Evolutionary conservation across 2,888 invertebrate genomes (phyloP).

Genomic region (Tiliacea aurago): DNA sequence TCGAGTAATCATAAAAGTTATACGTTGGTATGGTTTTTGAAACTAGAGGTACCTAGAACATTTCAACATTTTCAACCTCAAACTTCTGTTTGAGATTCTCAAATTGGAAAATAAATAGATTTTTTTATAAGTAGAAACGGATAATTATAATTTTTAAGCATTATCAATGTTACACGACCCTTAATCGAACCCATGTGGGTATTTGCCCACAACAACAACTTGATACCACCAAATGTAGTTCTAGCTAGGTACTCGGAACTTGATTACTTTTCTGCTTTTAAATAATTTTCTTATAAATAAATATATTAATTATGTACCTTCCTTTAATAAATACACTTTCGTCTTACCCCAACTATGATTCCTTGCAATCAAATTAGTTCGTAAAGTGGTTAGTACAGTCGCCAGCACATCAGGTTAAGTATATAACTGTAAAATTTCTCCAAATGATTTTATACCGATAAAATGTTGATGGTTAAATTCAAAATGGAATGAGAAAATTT

Average conservation of each 20-base stretch:
- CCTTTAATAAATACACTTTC: no score
- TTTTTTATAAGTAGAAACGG: neutral
- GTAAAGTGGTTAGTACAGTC: neutral
- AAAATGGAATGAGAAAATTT: no score
- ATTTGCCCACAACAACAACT: neutral
- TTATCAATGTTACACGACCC: neutral
- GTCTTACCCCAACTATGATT: neutral
- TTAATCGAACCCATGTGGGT: no score
- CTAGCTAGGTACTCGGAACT: neutral
- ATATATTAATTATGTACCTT: neutral
- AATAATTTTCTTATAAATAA: neutral
- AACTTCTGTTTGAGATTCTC: neutral
- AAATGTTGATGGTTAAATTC: no score
- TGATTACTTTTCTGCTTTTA: neutral
- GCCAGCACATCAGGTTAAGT: no score
- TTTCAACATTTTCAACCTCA: neutral
- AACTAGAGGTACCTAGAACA: neutral
- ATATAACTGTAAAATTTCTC: no score
- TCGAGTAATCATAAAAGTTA: slow-evolving; percentile 39
- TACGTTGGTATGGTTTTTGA: neutral
- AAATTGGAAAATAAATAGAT: neutral
- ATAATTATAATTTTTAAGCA: neutral
- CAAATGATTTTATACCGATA: no score
- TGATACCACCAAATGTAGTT: neutral
- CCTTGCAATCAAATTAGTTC: neutral